phyloP scores from a whole-genome alignment of 2,797 vertebrate species.

The Callimico goeldii region DNA sequence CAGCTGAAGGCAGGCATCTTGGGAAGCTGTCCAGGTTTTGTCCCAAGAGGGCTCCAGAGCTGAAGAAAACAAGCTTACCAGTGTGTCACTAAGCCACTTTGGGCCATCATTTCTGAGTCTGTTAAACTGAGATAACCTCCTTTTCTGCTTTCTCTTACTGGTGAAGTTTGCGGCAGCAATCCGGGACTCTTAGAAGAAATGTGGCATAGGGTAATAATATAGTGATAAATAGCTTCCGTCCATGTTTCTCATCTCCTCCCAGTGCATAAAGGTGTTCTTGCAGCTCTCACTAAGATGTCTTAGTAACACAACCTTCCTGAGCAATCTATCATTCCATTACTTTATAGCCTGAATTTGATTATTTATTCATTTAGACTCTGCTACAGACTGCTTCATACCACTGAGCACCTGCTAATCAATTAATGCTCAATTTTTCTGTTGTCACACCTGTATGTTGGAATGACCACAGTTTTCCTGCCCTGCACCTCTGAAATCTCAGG shows the following conservation, averaged over 20 bases:
- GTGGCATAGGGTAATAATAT: background rate
- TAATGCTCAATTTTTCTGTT: slow-evolving; percentile 29
- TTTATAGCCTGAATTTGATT: background rate
- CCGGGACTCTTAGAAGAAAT: background rate
- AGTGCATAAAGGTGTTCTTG: background rate
- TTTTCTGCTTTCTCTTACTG: background rate
- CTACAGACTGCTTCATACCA: background rate
- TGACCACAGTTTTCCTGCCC: background rate
- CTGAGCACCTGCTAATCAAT: slow-evolving; percentile 45
- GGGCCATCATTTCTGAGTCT: slow-evolving; percentile 43
- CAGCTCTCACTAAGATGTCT: background rate
- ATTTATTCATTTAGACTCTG: slow-evolving; percentile 50
- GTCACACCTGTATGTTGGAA: slow-evolving; percentile 12
- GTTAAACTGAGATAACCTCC: slow-evolving; percentile 20
- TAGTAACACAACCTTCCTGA: background rate
- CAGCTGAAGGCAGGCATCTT: background rate
- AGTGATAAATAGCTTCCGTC: background rate
- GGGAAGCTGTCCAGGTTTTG: background rate
- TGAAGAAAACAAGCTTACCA: slow-evolving; percentile 19
- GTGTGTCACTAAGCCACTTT: slow-evolving; percentile 15
- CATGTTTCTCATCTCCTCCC: background rate
- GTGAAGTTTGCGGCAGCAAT: background rate
- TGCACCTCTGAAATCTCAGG: background rate
- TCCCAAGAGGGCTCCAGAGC: background rate
- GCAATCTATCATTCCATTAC: slow-evolving; percentile 18